Percentiles rank a stretch among this genome's conserved stretches.
Evolutionary conservation across 2,797 vertebrate genomes (phyloP).

Genomic region (Varecia variegata): DNA sequence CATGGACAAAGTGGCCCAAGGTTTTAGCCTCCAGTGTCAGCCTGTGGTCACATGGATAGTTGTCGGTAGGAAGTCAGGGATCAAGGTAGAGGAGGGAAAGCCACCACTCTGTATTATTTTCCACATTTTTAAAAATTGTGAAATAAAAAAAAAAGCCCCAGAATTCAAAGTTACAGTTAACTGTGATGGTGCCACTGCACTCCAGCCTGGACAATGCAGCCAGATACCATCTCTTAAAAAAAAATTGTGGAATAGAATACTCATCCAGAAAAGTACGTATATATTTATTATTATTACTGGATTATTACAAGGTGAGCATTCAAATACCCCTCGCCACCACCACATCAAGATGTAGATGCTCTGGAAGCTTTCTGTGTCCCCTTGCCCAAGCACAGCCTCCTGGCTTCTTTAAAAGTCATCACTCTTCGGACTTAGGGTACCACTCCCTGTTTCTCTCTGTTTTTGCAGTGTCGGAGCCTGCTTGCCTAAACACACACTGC

Average conservation of each 20-base stretch:
- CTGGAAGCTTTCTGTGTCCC: neutral
- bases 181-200: no score
- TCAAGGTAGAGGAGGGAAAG: rapidly evolving
- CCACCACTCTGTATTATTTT: neutral
- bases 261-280: neutral
- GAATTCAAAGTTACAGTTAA: no score
- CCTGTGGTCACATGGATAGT: rapidly evolving
- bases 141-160: no score
- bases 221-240: no score
- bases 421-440: rapidly evolving
- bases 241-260: neutral
- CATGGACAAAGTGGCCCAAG: neutral
- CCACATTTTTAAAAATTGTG: neutral
- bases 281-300: neutral
- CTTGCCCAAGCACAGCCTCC: neutral
- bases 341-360: neutral
- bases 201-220: no score
- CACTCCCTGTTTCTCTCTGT: neutral
- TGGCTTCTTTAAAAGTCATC: neutral
- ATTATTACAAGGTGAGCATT: no score
- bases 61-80: neutral
- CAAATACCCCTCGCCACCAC: no score
- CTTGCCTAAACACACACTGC: rapidly evolving
- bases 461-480: neutral
- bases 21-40: neutral